Base-by-base conservation (phyloP, 2,113 vertebrate genomes). In the Chinchilla lanigera region DNA sequence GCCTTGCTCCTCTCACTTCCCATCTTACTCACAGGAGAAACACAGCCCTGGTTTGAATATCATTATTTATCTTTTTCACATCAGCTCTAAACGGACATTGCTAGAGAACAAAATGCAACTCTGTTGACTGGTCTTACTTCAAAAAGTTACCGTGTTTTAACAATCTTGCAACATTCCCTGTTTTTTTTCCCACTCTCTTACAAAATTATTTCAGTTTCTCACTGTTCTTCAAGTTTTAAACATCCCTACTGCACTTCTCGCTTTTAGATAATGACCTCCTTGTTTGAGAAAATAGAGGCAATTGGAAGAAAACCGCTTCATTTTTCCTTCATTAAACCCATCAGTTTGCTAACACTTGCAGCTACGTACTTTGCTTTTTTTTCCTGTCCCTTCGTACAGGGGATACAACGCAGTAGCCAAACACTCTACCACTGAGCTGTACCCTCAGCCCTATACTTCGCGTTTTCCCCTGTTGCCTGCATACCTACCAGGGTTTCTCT, bases 11-110 rank as follows among this genome's bases (percentile, higher is more conserved):
- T 77, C 84, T 86, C 58, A 54, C 75, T 86, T 75, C 52, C 54
- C 67, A 24, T 90, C 33, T 94, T 58, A 78, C 38, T 96, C 56
- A 44, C 19, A 41, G 65, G 61, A 69, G 93, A 94, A 96, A 89
- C 35, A 10, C 54, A 80, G 47, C 13, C 41, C 71, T 78, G 35
- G 65, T 56, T 80, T 61, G 88, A 77, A 75, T 7, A 7, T 4
- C 85, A 56, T 52, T 73, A 30, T 75, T 71, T 33, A 61, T 41
- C 11, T 61, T 30, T 26, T 85, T 94, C 52, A 56, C 12, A 30
- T 71, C 17, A 96, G 56, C 84, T 67, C 22, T 4, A 30, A 86
- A 35, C 54, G 78, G 93, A 47, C 47, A 44, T 69, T 11, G 12
- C 24, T 87, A 19, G 5, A 91, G 85, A 90, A 82, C 65, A 67